Percentiles rank a stretch among this genome's conserved stretches.
Evolutionary conservation across 2,113 vertebrate species (phyloP).

Genomic region (Cyanistes caeruleus): DNA sequence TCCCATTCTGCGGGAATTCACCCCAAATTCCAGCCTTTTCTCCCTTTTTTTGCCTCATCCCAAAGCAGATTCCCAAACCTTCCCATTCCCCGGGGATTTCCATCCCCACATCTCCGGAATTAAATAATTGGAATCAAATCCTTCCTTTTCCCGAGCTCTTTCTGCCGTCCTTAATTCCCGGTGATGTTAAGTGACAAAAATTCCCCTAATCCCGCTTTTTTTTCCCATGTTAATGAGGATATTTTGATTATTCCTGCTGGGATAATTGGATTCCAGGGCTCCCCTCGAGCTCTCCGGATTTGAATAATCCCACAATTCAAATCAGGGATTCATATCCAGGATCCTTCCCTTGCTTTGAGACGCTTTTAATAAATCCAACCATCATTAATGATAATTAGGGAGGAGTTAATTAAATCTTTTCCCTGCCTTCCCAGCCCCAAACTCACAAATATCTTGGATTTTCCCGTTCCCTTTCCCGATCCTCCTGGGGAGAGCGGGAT

Average conservation of each 20-base stretch:
- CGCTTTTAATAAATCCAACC: background rate
- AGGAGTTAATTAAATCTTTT: background rate
- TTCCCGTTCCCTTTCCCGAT: background rate
- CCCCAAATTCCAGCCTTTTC: background rate
- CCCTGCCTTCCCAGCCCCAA: background rate
- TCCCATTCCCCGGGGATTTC: background rate
- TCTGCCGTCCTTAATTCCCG: background rate
- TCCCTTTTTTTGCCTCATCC: background rate
- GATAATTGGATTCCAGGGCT: constrained; percentile 15
- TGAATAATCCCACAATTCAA: constrained; percentile 2
- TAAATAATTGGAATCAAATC: background rate
- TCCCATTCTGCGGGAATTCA: background rate
- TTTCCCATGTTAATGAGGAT: constrained; percentile 10
- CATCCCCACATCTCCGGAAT: background rate
- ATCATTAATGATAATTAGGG: background rate
- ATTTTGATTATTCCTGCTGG: background rate
- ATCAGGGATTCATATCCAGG: background rate
- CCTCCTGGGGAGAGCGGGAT: background rate
- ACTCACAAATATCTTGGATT: background rate
- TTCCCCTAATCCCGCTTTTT: background rate
- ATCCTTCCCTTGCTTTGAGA: background rate
- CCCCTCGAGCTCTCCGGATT: background rate
- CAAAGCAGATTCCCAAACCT: background rate
- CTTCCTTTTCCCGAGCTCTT: background rate
- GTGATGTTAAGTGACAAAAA: background rate